Percentiles rank a stretch among this genome's conserved stretches.
These are phyloP conservation scores for Chloroceryle aenea DNA, from an alignment of 2,113 vertebrate genomes.

Conservation along the genomic window DNA sequence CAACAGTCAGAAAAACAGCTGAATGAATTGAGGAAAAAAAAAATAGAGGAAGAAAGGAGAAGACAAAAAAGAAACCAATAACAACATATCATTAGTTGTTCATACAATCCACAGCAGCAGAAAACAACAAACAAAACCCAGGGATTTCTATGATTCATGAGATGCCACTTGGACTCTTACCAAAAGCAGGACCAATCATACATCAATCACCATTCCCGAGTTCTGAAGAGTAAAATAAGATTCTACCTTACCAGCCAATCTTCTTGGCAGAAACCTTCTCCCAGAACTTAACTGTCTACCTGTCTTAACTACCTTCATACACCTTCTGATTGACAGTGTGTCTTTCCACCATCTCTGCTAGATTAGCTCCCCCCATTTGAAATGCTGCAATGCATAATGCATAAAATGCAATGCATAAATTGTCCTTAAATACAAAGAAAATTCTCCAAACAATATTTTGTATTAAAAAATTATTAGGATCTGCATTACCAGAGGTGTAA, in stretches of 20 bases:
- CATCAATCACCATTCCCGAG: background rate
- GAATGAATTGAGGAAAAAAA: background rate
- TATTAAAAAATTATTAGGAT: background rate
- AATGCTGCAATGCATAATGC: background rate
- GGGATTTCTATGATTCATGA: background rate
- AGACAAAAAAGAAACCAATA: background rate
- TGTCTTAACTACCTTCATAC: background rate
- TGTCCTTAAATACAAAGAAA: background rate
- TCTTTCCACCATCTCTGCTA: background rate
- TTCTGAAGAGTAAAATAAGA: background rate
- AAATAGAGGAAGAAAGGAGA: background rate
- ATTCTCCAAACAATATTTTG: background rate
- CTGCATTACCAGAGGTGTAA: background rate
- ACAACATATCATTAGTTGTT: background rate
- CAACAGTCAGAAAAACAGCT: background rate
- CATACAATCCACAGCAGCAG: background rate
- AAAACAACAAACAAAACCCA: background rate
- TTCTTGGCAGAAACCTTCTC: background rate
- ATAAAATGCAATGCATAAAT: background rate
- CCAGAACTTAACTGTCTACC: background rate
- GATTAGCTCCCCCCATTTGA: background rate
- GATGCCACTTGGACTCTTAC: background rate
- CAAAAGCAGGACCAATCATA: background rate
- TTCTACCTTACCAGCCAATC: background rate
- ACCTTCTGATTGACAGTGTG: background rate